phyloP scores from a whole-genome alignment of 2,888 invertebrate genomes.

The Ceratothoa steindachneri region DNA sequence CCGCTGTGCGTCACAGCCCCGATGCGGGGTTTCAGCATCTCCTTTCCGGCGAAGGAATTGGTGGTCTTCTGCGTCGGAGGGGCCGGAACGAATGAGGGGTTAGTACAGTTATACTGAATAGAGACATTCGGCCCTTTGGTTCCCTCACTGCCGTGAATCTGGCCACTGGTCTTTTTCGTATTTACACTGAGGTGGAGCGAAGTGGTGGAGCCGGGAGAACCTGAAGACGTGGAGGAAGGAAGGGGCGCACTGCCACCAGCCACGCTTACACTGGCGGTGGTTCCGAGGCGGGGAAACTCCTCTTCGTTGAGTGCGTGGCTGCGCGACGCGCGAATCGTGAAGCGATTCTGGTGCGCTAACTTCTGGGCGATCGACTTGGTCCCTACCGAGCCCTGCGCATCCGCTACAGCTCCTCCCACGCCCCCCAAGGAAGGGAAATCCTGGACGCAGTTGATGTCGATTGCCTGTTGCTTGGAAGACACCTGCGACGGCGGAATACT shows the following conservation, averaged over 20 bases:
- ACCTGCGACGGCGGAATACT: conserved; percentile 31
- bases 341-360: conserved; percentile 51
- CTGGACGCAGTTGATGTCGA: conserved; percentile 48
- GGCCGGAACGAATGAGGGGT: conserved; percentile 10
- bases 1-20: conserved; percentile 35
- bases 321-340: conserved; percentile 49
- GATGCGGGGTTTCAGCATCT: conserved; percentile 21
- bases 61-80: background rate
- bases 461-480: background rate
- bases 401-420: conserved; percentile 1
- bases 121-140: conserved; percentile 22
- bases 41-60: background rate
- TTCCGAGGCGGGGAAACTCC: conserved; percentile 52
- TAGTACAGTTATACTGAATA: conserved; percentile 40
- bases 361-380: conserved; percentile 51
- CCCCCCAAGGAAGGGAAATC: conserved; percentile 48
- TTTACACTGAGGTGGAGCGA: conserved; percentile 41
- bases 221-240: conserved; percentile 20
- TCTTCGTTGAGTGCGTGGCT: conserved; percentile 48
- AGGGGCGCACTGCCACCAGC: conserved; percentile 23
- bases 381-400: conserved; percentile 24
- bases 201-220: conserved; percentile 34
- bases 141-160: background rate
- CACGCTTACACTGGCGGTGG: conserved; percentile 36
- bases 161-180: conserved; percentile 32